phyloP scores from a whole-genome alignment of 1,140 invertebrate species.

The Drosophila subpulchrella region DNA sequence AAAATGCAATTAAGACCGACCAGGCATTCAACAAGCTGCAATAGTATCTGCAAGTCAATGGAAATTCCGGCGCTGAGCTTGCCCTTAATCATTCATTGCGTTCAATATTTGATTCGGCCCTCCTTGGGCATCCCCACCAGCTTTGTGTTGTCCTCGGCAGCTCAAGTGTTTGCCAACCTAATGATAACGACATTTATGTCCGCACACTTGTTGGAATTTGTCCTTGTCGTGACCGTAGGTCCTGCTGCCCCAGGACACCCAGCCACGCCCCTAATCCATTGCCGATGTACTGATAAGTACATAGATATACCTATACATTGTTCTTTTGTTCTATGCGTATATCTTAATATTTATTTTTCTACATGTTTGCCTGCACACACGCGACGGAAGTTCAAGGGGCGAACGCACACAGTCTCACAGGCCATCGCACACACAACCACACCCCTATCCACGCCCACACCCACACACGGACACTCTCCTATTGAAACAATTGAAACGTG shows the following conservation, averaged over 20 bases:
- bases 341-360: slow-evolving; percentile 73
- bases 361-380: slow-evolving; percentile 66
- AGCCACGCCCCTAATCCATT: slow-evolving; percentile 24
- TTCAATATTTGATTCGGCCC: slow-evolving; percentile 23
- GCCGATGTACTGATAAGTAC: slow-evolving; percentile 33
- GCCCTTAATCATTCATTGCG: slow-evolving; percentile 19
- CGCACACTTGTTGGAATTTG: slow-evolving; percentile 72
- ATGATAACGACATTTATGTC: slow-evolving; percentile 66
- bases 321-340: slow-evolving; percentile 43
- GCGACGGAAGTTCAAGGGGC: slow-evolving; percentile 19
- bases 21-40: not conserved
- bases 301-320: slow-evolving; percentile 28
- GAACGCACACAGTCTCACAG: not conserved
- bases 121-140: not conserved
- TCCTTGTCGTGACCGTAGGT: slow-evolving; percentile 69
- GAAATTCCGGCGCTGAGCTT: not conserved
- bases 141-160: slow-evolving; percentile 10
- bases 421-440: not conserved
- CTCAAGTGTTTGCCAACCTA: slow-evolving; percentile 35
- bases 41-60: not conserved
- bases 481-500: slow-evolving; percentile 78
- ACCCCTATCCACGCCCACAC: not conserved
- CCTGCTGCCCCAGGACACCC: not conserved
- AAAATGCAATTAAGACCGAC: not conserved
- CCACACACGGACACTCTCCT: slow-evolving; percentile 21